Evolutionary conservation across 2,113 vertebrate species (phyloP).

Genomic region (Collichthys lucidus): DNA sequence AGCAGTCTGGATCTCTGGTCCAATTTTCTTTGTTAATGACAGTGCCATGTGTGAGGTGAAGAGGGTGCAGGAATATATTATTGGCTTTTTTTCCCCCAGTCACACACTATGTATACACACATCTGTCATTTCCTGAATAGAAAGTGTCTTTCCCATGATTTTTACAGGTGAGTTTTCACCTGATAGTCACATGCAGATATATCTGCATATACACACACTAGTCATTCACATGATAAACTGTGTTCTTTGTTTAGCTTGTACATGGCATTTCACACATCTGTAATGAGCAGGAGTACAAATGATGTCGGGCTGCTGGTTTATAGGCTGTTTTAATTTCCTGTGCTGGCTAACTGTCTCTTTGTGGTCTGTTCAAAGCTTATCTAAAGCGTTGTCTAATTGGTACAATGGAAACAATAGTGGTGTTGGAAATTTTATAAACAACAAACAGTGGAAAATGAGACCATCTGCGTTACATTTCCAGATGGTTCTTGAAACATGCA

Average conservation of each 20-base stretch:
- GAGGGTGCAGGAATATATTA: background rate
- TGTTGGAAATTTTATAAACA: constrained; percentile 21
- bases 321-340: constrained; percentile 39
- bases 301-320: constrained; percentile 15
- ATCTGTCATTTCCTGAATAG: background rate
- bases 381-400: constrained; percentile 36
- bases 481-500: constrained; percentile 7
- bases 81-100: background rate
- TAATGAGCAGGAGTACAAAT: constrained; percentile 33
- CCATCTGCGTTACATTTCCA: constrained; percentile 25
- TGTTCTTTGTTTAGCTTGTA: background rate
- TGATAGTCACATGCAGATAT: background rate
- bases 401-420: constrained; percentile 28
- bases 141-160: background rate
- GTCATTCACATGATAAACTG: background rate
- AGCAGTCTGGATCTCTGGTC: constrained; percentile 15
- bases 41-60: constrained; percentile 11
- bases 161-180: background rate
- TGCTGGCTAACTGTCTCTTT: constrained; percentile 9
- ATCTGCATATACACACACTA: background rate
- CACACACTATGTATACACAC: background rate
- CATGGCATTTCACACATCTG: constrained; percentile 15
- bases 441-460: constrained; percentile 41
- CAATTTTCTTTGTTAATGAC: constrained; percentile 34
- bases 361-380: constrained; percentile 35